Base-by-base conservation (phyloP, 2,888 invertebrate species). In the Tuta absoluta region DNA sequence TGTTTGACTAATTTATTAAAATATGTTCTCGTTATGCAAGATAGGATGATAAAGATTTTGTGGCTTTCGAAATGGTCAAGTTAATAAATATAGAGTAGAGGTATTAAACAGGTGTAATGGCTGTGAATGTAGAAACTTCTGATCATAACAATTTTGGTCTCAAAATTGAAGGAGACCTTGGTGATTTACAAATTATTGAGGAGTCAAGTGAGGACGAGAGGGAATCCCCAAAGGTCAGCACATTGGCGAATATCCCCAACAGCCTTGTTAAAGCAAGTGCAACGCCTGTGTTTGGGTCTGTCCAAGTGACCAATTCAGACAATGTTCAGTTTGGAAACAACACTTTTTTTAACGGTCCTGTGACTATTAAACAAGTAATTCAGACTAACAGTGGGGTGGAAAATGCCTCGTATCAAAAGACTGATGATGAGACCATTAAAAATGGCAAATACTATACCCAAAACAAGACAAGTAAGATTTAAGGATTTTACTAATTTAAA, bases 291-390 rank as follows among this genome's bases (percentile, higher is more conserved):
- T 79, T 94, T 70, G 94, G 94, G 60, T 94, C 93, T 75, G 93
- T 96, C 28, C 92, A 93, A 23, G 93, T 96, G 1, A 92, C 91
- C 37, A 93, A 95, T 73, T 95, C 95, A 0, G 93, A 93, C 28
- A 94, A 95, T 79, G 94, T 96, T 1, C 95, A 95, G 69, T 94
- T 96, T 72, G 96, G 96, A 0, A 95, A 95, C 73, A 95, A 95
- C 74, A 95, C 95, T 5, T 94, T 94, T 75, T 95, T 95, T 76
- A 94, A 95, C 77, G 96, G 96, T 7, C 95, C 95, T 57, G 95
- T 96, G 17, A 95, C 94, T 38, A 95, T 96, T 71, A 95, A 95
- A 77, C 95, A 95, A 79, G 92, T 95, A 69, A 90, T 95, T 64
- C 93, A 95, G 19, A 80, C 79, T 65, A 79, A 79, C 67, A 65